Evolutionary conservation across 2,113 vertebrate genomes (phyloP).

Genomic region (Syrrhaptes paradoxus): DNA sequence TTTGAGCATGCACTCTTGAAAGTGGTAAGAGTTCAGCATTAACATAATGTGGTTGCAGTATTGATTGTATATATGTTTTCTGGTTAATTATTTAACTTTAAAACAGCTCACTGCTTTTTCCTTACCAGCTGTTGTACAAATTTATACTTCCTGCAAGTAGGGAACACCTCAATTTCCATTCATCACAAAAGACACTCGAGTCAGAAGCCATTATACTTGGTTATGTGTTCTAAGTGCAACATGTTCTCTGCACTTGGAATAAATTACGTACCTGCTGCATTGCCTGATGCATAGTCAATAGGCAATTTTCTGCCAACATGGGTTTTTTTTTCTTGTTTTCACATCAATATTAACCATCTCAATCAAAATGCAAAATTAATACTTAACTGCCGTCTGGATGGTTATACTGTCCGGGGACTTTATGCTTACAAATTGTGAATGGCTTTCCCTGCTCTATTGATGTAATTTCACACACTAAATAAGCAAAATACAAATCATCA

Average conservation of each 20-base stretch:
- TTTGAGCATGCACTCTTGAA: not conserved
- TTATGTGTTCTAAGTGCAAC: not conserved
- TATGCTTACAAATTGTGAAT: not conserved
- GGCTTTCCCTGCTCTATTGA: not conserved
- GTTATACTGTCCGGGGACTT: not conserved
- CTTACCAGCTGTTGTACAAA: not conserved
- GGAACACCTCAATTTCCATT: not conserved
- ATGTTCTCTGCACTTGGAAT: not conserved
- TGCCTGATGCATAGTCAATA: not conserved
- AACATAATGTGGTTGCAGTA: not conserved
- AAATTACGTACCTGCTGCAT: not conserved
- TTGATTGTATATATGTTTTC: not conserved
- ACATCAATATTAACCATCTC: not conserved
- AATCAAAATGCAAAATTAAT: slow-evolving; percentile 33
- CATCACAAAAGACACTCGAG: not conserved
- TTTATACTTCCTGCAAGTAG: not conserved
- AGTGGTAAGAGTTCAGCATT: not conserved
- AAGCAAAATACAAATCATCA: not conserved
- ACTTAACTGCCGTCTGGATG: slow-evolving; percentile 34
- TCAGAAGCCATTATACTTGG: not conserved
- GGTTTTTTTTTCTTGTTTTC: not conserved
- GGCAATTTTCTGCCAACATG: not conserved
- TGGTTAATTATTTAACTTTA: slow-evolving; percentile 13
- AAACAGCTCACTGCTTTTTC: not conserved
- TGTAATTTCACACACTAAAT: not conserved